Evolutionary conservation across 2,113 vertebrate species (phyloP).

Genomic region (Cryptotis parvus): DNA sequence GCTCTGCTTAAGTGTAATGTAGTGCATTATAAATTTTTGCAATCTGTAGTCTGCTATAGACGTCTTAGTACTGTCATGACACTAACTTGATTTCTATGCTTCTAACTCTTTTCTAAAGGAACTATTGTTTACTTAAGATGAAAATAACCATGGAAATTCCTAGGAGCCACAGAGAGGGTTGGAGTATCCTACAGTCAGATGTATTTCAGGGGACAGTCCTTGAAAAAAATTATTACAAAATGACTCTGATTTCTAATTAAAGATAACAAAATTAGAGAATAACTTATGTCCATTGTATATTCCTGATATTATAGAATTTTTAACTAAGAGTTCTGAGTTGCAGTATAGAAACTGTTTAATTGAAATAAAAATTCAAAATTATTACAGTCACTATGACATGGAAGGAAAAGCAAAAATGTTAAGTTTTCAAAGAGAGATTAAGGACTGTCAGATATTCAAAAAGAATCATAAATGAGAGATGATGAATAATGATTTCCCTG

Average conservation of each 20-base stretch:
- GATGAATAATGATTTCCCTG: not conserved
- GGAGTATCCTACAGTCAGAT: not conserved
- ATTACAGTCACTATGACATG: not conserved
- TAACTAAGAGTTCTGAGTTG: not conserved
- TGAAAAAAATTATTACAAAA: not conserved
- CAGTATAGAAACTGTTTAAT: not conserved
- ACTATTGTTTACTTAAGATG: not conserved
- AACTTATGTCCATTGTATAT: not conserved
- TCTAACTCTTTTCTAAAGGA: not conserved
- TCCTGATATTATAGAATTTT: not conserved
- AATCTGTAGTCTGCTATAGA: not conserved
- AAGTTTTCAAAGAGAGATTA: not conserved
- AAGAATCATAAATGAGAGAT: not conserved
- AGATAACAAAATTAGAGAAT: not conserved
- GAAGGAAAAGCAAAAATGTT: not conserved
- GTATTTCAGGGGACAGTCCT: not conserved
- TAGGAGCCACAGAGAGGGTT: not conserved
- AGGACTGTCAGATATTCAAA: not conserved
- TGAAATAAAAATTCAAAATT: conserved; percentile 26
- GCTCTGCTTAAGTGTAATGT: not conserved
- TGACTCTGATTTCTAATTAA: not conserved
- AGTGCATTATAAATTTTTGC: not conserved
- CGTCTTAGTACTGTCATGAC: not conserved
- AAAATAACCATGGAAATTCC: not conserved
- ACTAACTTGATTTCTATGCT: no score